These are phyloP conservation scores for Thymelicus sylvestris DNA, from an alignment of 2,888 invertebrate genomes.

Conservation along the genomic window DNA sequence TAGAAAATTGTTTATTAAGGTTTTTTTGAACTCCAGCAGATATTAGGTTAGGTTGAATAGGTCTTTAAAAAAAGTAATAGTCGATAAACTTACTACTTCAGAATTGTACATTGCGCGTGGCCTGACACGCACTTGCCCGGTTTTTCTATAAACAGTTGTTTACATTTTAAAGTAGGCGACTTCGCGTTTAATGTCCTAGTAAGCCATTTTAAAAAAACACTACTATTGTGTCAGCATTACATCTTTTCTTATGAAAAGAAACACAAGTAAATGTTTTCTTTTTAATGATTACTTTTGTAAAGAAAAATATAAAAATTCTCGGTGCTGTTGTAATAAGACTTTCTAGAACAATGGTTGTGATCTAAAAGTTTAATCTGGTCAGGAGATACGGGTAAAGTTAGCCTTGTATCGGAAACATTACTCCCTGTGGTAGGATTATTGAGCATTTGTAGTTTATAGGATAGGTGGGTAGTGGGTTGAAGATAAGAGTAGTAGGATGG, in stretches of 20 bases:
- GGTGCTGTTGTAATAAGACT: neutral
- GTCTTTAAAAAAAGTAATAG: too few species aligned
- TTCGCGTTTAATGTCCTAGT: neutral
- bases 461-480: too few species aligned
- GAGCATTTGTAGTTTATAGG: too few species aligned
- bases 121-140: too few species aligned
- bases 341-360: conserved; percentile 10
- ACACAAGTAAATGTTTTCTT: neutral
- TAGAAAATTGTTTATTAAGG: too few species aligned
- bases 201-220: conserved; percentile 14
- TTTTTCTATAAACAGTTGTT: neutral
- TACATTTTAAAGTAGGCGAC: conserved; percentile 3
- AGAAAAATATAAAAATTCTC: neutral
- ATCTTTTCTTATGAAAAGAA: conserved; percentile 10
- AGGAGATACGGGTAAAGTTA: neutral
- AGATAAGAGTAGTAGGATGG: too few species aligned
- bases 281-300: neutral
- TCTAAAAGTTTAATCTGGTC: conserved; percentile 19
- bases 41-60: neutral
- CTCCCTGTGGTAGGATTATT: neutral
- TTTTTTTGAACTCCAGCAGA: too few species aligned
- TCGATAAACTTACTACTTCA: too few species aligned
- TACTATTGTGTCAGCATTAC: neutral
- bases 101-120: too few species aligned
- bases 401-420: neutral